phyloP scores from a whole-genome alignment of 2,888 invertebrate genomes.

The Seira ritae region DNA sequence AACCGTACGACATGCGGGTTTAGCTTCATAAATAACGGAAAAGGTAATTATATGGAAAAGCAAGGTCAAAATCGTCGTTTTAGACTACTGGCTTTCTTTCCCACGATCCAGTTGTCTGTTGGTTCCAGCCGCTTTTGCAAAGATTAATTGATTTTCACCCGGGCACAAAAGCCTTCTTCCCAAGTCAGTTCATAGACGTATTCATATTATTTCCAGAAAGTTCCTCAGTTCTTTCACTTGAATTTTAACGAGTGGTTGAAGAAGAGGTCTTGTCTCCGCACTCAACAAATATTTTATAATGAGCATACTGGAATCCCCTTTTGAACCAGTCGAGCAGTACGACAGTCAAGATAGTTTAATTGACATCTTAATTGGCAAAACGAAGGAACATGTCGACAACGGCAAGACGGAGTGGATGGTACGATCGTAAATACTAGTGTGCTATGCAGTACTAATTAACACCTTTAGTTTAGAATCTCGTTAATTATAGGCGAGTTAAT shows the following conservation, averaged over 20 bases:
- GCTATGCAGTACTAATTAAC: background rate
- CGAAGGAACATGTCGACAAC: conserved; percentile 41
- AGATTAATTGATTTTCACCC: background rate
- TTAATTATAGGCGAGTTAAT: background rate
- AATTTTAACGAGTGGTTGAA: too few relatives aligned
- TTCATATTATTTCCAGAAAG: too few relatives aligned
- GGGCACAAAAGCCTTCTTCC: too few relatives aligned
- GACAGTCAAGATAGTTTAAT: conserved; percentile 35
- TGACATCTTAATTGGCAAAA: conserved; percentile 48
- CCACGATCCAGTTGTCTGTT: too few relatives aligned
- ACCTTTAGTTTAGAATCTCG: background rate
- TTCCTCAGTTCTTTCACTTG: too few relatives aligned
- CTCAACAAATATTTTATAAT: too few relatives aligned
- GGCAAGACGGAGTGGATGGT: conserved; percentile 66
- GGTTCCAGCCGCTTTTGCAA: background rate
- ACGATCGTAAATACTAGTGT: background rate
- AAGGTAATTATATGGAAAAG: background rate
- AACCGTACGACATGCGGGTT: too few relatives aligned
- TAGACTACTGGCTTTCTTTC: too few relatives aligned
- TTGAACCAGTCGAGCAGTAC: background rate
- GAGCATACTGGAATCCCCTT: conserved; percentile 61
- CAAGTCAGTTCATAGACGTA: too few relatives aligned
- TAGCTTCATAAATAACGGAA: background rate
- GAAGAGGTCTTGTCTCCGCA: too few relatives aligned
- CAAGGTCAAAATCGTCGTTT: background rate